Conservation (phyloP, 37 sponge, comb jelly and placozoan genomes). For the Hexactinellida sp. region DNA sequence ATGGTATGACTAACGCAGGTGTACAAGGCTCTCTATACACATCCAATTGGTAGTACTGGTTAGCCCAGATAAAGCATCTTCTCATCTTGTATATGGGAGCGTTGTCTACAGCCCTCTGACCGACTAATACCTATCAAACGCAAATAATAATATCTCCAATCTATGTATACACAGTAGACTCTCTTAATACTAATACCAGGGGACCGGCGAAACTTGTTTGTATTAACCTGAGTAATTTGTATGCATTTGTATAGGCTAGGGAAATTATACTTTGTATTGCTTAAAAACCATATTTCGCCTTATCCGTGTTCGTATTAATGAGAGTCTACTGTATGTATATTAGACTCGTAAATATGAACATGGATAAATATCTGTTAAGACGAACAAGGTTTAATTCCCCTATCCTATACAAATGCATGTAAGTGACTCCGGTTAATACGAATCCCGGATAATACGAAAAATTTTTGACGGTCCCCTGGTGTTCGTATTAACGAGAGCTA, state of each 20-base stretch:
- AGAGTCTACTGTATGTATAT: too few relatives aligned
- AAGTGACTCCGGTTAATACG: neutral
- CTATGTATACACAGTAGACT: too few relatives aligned
- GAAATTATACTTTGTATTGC: too few relatives aligned
- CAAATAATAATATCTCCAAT: too few relatives aligned
- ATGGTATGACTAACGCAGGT: neutral
- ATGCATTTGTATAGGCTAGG: too few relatives aligned
- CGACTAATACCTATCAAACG: constrained; percentile 22
- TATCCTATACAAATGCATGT: neutral
- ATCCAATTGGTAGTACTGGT: constrained; percentile 59
- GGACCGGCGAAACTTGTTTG: too few relatives aligned
- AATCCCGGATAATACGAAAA: too few relatives aligned
- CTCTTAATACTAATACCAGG: too few relatives aligned
- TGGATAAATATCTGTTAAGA: neutral
- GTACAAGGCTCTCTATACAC: constrained; percentile 36
- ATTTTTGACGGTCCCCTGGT: too few relatives aligned
- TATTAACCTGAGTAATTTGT: too few relatives aligned
- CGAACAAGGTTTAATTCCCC: neutral
- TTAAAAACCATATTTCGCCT: neutral
- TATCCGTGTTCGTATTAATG: too few relatives aligned
- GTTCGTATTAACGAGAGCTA: neutral
- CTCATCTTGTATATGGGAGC: constrained; percentile 37
- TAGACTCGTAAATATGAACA: neutral
- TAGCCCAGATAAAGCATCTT: constrained; percentile 52
- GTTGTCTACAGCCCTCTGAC: constrained; percentile 30